A percentile compares a stretch with the other conserved stretches of the same genome.
These are phyloP conservation scores for Aurelia coerulea DNA, from an alignment of 30 jellyfish, hydroid and myxozoan genomes.

Conservation along the genomic window DNA sequence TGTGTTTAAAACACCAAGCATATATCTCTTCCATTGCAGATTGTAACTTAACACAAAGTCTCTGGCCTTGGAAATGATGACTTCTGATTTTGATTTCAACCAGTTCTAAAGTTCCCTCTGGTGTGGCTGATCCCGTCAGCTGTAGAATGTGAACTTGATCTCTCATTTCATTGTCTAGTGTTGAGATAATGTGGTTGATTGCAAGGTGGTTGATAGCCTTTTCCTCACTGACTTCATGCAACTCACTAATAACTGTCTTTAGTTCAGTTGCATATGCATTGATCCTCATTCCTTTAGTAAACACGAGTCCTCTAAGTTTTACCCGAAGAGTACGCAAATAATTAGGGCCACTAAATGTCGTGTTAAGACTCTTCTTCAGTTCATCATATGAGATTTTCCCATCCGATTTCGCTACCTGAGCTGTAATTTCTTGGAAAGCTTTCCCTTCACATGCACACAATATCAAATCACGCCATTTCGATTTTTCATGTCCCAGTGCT, in stretches of 20 bases:
- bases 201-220: not conserved
- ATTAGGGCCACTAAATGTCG: too few relatives aligned
- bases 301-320: not conserved
- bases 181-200: not conserved
- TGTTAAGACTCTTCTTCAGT: too few relatives aligned
- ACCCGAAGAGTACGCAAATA: too few relatives aligned
- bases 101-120: not conserved
- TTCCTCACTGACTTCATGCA: not conserved
- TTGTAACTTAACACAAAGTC: not conserved
- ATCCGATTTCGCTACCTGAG: too few relatives aligned
- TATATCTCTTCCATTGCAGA: too few relatives aligned
- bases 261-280: conserved; percentile 12
- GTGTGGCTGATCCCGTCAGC: conserved; percentile 5
- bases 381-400: too few relatives aligned
- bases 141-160: not conserved
- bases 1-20: too few relatives aligned
- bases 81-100: not conserved
- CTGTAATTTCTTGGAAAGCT: too few relatives aligned
- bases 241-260: not conserved
- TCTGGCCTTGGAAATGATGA: not conserved
- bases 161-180: not conserved
- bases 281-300: not conserved
- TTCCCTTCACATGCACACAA: too few relatives aligned
- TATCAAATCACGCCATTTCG: too few relatives aligned
- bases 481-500: too few relatives aligned